Evolutionary conservation across 2,113 vertebrate genomes (phyloP).

Genomic region (Eudyptes chrysolophus): DNA sequence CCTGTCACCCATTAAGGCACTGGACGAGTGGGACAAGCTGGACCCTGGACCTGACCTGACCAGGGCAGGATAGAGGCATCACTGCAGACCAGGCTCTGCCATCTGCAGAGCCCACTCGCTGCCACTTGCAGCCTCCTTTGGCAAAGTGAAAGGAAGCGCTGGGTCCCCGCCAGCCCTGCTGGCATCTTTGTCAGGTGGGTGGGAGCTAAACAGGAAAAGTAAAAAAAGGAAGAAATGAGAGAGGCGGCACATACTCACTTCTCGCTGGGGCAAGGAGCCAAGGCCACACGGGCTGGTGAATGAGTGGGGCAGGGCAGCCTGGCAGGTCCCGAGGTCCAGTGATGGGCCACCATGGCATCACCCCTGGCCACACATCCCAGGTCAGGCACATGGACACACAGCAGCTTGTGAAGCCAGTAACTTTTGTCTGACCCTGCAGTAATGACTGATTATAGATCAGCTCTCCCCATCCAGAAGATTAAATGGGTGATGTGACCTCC

Average conservation of each 20-base stretch:
- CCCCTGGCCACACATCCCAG: fast-evolving
- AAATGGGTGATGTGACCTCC: background rate
- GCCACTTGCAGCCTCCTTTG: background rate
- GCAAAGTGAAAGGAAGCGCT: background rate
- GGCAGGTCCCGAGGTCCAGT: background rate
- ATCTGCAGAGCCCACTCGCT: background rate
- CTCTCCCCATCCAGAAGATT: background rate
- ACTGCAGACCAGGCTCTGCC: background rate
- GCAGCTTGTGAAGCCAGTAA: background rate
- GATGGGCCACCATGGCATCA: fast-evolving
- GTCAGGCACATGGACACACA: background rate
- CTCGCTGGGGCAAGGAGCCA: background rate
- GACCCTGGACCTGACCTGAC: background rate
- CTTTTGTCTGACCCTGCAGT: background rate
- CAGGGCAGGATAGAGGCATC: background rate
- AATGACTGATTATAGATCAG: background rate
- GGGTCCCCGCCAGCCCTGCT: background rate
- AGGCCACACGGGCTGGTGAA: background rate
- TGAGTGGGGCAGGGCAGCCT: background rate
- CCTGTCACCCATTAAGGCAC: background rate
- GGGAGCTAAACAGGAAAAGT: background rate
- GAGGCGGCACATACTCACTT: background rate
- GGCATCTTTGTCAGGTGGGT: background rate
- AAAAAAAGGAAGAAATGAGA: background rate
- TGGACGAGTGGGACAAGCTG: background rate